Evolutionary conservation across 2,888 invertebrate species (phyloP), one percentile per base, ranked within the genome.

Genomic region (Isotomurus palustris): DNA sequence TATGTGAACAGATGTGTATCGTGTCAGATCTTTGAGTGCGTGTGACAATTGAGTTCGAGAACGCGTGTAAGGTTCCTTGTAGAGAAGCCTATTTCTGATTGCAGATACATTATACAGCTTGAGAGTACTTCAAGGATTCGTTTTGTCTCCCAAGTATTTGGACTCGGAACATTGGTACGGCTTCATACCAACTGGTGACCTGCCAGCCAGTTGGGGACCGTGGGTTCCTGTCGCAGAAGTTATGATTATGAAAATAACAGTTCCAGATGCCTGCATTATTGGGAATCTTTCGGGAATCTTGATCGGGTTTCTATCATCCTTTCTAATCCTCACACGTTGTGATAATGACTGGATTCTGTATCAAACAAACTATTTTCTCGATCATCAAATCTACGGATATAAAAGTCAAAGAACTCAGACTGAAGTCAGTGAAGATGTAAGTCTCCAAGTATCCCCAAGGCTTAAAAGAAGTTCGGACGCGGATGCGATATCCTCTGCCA

Each of bases 171-270:
- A 40, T 14, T 21, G 38, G 2, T 54, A 29, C 22, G 58, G 54
- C 2, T 19, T 58, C 12, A 50, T 22, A n/a, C 49, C 57, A 12
- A 4, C 8, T 2, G 43, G 28, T 6, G 38, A 50, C 12, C 29
- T 53, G 27, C 44, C 58, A 8, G 25, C 44, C 22, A 14, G 19
- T 21, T 58, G 41, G 44, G 50, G 50, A 12, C 58, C 58, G 10
- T 58, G 58, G 58, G 50, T 40, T 38, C 53, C 53, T 10, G 6
- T 50, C 14, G 29, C 50, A 10, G 58, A 58, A 29, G 45, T 51
- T 36, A 2, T 54, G 14, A 14, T 58, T 25, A 12, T 54, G 19
- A 58, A 58, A 19, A n/a, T 35, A 17, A 3, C 35, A 5, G 21
- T 47, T 12, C 36, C 24, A 12, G 58, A 53, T 14, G 10, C 6